phyloP scores from a whole-genome alignment of 2,113 vertebrate genomes.

The Tetraodon nigroviridis region DNA sequence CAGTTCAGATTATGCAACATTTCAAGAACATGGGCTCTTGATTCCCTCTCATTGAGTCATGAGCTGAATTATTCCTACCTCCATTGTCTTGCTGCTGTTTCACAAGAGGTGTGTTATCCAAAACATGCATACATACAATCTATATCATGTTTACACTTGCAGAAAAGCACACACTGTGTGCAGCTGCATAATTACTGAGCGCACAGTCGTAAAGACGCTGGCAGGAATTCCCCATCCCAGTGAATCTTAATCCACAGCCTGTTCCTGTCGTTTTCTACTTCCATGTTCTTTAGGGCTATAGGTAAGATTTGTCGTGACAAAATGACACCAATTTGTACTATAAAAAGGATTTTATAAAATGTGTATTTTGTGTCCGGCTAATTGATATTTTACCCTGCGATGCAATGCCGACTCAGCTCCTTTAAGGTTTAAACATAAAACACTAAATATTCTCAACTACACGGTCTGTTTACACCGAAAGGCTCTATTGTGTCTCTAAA shows the following conservation, averaged over 20 bases:
- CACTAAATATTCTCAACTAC: not conserved
- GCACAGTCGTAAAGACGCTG: too few relatives aligned
- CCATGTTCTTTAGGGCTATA: too few relatives aligned
- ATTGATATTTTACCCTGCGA: not conserved
- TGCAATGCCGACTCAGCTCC: not conserved
- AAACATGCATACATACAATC: not conserved
- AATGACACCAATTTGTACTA: too few relatives aligned
- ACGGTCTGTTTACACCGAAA: not conserved
- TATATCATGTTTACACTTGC: not conserved
- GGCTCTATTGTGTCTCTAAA: not conserved
- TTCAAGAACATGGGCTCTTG: conserved; percentile 17
- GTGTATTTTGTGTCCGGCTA: not conserved
- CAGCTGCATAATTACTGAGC: too few relatives aligned
- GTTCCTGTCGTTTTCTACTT: too few relatives aligned
- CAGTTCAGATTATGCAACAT: conserved; percentile 49
- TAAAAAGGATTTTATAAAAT: not conserved
- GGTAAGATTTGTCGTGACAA: too few relatives aligned
- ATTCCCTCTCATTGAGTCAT: conserved; percentile 34
- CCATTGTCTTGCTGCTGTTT: conserved; percentile 47
- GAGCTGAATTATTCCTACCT: conserved; percentile 38
- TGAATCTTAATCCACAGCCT: too few relatives aligned
- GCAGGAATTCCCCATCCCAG: too few relatives aligned
- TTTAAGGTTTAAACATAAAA: not conserved
- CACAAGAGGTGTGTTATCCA: conserved; percentile 33
- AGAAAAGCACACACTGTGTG: not conserved